A percentile compares a stretch with the other conserved stretches of the same genome.
These are phyloP conservation scores for Leptinotarsa lineolata DNA, from an alignment of 1,140 invertebrate genomes.

Conservation along the genomic window DNA sequence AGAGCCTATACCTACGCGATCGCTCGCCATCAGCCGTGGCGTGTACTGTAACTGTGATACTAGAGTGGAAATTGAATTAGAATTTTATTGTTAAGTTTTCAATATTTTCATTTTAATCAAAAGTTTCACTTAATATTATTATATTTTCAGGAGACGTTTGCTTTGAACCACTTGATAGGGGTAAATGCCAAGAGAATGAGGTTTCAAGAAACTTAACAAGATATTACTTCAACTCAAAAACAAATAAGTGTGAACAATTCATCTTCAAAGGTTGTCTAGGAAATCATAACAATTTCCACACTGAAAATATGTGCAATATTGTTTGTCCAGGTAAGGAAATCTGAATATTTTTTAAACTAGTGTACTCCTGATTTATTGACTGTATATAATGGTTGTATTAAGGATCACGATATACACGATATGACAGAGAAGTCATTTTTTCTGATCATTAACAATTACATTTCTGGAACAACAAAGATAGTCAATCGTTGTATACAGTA, in stretches of 20 bases:
- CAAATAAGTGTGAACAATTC: constrained; percentile 75
- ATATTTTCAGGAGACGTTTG: constrained; percentile 73
- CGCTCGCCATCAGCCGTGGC: too few species aligned
- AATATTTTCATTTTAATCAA: background rate
- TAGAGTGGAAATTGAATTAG: background rate
- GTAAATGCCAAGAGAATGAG: constrained; percentile 57
- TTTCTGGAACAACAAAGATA: too few species aligned
- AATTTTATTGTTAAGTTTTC: background rate
- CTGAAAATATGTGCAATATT: constrained; percentile 77
- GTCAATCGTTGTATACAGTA: too few species aligned
- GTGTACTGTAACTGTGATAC: too few species aligned
- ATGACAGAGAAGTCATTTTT: too few species aligned
- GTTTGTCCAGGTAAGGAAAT: constrained; percentile 70
- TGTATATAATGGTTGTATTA: too few species aligned
- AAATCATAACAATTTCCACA: constrained; percentile 89
- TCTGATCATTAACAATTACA: too few species aligned
- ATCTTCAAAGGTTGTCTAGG: constrained; percentile 74
- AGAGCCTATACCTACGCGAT: too few species aligned
- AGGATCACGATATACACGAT: too few species aligned
- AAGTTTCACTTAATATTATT: constrained; percentile 15
- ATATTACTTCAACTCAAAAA: constrained; percentile 79
- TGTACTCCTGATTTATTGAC: too few species aligned
- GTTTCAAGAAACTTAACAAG: constrained; percentile 61
- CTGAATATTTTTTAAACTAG: too few species aligned
- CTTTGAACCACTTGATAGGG: constrained; percentile 71